Conservation (phyloP, 2,797 vertebrate genomes). For the Anguilla marmorata region DNA sequence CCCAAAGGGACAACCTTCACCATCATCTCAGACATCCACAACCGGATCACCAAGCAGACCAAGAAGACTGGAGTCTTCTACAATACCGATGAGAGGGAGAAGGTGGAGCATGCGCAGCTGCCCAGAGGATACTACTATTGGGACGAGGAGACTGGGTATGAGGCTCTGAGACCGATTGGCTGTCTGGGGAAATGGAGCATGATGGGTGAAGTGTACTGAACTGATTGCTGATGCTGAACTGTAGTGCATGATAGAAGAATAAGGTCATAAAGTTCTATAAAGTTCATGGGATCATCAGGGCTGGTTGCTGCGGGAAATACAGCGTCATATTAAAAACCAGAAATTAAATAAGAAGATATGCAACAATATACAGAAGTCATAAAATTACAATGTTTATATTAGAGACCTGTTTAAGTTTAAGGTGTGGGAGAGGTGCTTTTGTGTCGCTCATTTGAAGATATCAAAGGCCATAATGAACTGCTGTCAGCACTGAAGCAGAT, state of each 20-base stretch:
- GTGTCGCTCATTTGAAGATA: neutral
- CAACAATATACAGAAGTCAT: neutral
- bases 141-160: slow-evolving; percentile 91
- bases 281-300: neutral
- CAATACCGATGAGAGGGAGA: slow-evolving; percentile 80
- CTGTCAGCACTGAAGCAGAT: neutral
- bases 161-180: neutral
- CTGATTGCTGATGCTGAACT: neutral
- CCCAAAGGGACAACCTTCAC: slow-evolving; percentile 86
- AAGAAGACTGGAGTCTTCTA: slow-evolving; percentile 85
- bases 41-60: slow-evolving; percentile 87
- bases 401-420: neutral
- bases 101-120: slow-evolving; percentile 76
- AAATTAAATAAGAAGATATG: neutral
- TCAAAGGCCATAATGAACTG: neutral
- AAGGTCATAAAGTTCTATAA: neutral
- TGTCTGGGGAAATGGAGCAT: neutral
- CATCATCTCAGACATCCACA: slow-evolving; percentile 89
- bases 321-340: neutral
- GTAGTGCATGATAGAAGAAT: neutral
- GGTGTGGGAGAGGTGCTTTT: neutral
- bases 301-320: neutral
- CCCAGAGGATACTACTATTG: slow-evolving; percentile 86
- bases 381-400: too few species aligned
- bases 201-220: too few species aligned